phyloP scores from a whole-genome alignment of 2,888 invertebrate genomes.

The Cistogaster globosa region DNA sequence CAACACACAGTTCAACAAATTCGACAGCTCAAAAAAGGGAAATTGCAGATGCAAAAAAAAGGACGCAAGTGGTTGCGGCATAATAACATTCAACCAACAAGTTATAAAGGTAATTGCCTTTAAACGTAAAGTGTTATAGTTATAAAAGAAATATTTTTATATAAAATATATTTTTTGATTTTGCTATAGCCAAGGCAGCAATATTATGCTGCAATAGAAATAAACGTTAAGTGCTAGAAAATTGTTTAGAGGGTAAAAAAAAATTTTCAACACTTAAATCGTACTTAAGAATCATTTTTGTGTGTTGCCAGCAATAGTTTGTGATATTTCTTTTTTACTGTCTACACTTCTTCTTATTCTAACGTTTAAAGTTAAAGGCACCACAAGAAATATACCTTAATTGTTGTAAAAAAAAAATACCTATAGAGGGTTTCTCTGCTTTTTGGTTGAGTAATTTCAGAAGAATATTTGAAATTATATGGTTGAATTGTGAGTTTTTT shows the following conservation, averaged over 20 bases:
- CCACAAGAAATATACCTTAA: not conserved
- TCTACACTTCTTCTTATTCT: not conserved
- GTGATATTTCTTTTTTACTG: conserved; percentile 30
- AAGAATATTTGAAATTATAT: conserved; percentile 58
- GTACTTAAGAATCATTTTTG: conserved; percentile 39
- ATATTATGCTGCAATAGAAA: conserved; percentile 27
- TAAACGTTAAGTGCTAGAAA: conserved; percentile 66
- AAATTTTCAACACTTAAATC: conserved; percentile 52
- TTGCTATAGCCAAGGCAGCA: conserved; percentile 22
- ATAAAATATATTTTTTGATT: conserved; percentile 6
- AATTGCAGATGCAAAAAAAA: not conserved
- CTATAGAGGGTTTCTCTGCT: not conserved
- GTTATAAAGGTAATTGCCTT: conserved; percentile 68
- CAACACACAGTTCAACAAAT: conserved; percentile 62
- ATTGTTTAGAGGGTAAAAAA: conserved; percentile 45
- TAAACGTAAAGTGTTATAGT: conserved; percentile 61
- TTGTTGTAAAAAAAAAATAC: not conserved
- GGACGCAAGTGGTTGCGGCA: conserved; percentile 44
- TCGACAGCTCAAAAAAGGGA: conserved; percentile 38
- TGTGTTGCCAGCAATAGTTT: conserved; percentile 43
- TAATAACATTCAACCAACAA: conserved; percentile 52
- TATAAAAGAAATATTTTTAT: conserved; percentile 34
- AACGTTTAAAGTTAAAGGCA: conserved; percentile 10
- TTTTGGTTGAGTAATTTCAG: conserved; percentile 39
- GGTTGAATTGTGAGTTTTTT: conserved; percentile 50